Evolutionary conservation across 2,113 vertebrate genomes (phyloP), one percentile per base, ranked within the genome.

Genomic region (Anhinga anhinga): DNA sequence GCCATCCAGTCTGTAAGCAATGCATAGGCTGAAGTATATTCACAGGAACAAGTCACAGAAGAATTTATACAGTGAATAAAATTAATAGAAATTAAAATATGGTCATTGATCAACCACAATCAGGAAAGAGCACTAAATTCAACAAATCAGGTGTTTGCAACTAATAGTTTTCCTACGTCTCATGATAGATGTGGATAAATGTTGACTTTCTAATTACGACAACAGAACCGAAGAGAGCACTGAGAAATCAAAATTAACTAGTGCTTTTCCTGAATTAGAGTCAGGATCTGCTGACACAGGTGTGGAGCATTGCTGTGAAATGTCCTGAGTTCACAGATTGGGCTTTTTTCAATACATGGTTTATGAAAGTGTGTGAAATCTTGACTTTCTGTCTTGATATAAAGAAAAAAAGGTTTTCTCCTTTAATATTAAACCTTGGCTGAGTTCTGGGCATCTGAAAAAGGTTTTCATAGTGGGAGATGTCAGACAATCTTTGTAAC

Each of bases 121-220:
- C 81, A 83, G 82, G 84, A 91, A 96, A 91, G 66, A 86, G 74
- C 90, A 78, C 62, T 95, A 94, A 91, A 96, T 94, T 97, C 94
- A 97, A 96, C 91, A 95, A 94, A 97, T 97, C 91, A 83, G 53
- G 82, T 96, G 55, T 96, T 97, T 96, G 95, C 94, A 91, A 93
- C 93, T 96, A 95, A 97, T 93, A 96, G 84, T 97, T 96, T 97
- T 95, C 84, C 93, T 44, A 32, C 74, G 93, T 96, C 95, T 97
- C 97, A 83, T 95, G 96, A 87, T 59, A 97, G 59, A 91, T 96
- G 91, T 94, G 94, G 78, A 82, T 93, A 97, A 97, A 97, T 97
- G 94, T 97, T 97, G 91, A 95, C 95, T 97, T 95, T 93, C 74
- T 96, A 96, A 94, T 97, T 97, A 96, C 52, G 89, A 96, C 87